Evolutionary conservation across 2,888 invertebrate species (phyloP).

Genomic region (Acanthosoma haemorrhoidale): DNA sequence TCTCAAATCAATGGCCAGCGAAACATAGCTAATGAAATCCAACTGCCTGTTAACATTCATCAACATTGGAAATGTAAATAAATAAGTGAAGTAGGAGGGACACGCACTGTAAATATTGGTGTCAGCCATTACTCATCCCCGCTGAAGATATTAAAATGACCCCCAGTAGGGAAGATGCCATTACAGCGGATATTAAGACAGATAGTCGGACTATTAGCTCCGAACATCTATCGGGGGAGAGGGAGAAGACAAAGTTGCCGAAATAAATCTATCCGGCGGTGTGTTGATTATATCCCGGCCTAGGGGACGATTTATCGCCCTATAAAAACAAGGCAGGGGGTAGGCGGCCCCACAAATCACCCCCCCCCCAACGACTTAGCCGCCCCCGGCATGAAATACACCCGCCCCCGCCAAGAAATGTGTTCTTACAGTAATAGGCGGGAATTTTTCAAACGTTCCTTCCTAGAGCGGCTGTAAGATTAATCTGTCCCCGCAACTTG

Average conservation of each 20-base stretch:
- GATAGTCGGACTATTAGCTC: neutral
- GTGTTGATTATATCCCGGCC: constrained; percentile 14
- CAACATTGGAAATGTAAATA: neutral
- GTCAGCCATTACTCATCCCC: neutral
- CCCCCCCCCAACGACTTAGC: constrained; percentile 13
- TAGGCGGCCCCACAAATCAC: neutral
- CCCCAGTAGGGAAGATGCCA: too few species aligned
- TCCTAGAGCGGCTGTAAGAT: too few species aligned
- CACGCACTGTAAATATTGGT: neutral
- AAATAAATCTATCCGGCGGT: constrained; percentile 4
- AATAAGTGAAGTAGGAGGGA: neutral
- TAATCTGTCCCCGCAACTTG: neutral
- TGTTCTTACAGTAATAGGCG: constrained; percentile 14
- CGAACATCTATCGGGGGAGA: neutral
- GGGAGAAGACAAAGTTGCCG: constrained; percentile 3
- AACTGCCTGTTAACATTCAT: too few species aligned
- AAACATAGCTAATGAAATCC: too few species aligned
- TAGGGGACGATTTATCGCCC: neutral
- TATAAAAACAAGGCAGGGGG: constrained; percentile 6
- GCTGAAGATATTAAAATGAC: too few species aligned
- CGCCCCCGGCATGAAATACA: constrained; percentile 10
- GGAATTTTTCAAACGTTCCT: constrained; percentile 1
- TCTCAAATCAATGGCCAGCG: too few species aligned
- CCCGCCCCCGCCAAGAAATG: constrained; percentile 2
- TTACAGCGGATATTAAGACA: neutral